Evolutionary conservation across 2,888 invertebrate species (phyloP).

Genomic region (Gari tellinella): DNA sequence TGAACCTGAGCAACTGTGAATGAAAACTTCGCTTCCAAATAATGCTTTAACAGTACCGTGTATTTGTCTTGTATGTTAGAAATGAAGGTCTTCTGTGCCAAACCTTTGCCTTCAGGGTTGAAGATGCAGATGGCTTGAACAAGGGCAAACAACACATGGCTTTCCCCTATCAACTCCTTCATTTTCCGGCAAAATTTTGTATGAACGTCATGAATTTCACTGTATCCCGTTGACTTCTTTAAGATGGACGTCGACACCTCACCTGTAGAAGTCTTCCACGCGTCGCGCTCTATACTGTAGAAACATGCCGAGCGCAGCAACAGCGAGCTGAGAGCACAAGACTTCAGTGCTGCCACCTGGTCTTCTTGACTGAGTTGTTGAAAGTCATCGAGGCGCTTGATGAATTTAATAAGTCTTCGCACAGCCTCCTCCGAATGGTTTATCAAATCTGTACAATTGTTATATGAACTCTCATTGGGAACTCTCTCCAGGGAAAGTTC

Average conservation of each 20-base stretch:
- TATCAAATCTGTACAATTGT: conserved; percentile 87
- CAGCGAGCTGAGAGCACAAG: conserved; percentile 87
- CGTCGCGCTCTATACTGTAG: conserved; percentile 94
- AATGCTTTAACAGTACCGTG: conserved; percentile 82
- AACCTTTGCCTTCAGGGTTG: conserved; percentile 91
- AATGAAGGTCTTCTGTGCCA: conserved; percentile 83
- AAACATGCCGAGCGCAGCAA: conserved; percentile 96
- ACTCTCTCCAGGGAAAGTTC: conserved; percentile 52
- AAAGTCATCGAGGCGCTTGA: conserved; percentile 89
- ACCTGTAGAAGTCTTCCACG: conserved; percentile 91
- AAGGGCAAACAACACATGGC: conserved; percentile 95
- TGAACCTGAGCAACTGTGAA: conserved; percentile 73
- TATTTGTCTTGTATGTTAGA: conserved; percentile 85
- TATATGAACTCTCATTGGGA: conserved; percentile 54
- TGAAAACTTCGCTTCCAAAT: conserved; percentile 80
- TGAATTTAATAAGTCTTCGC: conserved; percentile 89
- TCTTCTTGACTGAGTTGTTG: conserved; percentile 97
- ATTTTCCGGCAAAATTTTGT: conserved; percentile 80
- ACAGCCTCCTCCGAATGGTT: conserved; percentile 93
- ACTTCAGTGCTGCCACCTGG: conserved; percentile 94
- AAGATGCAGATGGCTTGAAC: conserved; percentile 96
- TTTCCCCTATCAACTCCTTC: conserved; percentile 87
- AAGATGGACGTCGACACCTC: conserved; percentile 93
- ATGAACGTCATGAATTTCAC: conserved; percentile 81
- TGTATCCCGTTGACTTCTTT: conserved; percentile 90